Evolutionary conservation across 2,113 vertebrate genomes (phyloP).

Genomic region (Alosa alosa): DNA sequence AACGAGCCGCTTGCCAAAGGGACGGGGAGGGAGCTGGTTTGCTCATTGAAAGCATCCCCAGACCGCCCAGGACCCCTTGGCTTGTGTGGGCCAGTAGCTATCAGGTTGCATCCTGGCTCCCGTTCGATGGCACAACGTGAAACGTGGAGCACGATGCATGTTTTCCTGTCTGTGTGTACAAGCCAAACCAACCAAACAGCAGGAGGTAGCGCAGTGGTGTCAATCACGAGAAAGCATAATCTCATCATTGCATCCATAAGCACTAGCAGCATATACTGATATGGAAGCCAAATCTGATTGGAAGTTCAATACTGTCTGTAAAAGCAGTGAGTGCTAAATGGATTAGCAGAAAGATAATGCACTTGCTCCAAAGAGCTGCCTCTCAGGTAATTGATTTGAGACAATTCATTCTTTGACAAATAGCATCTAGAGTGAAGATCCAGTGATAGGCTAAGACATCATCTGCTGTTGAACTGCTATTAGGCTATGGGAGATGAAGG

Average conservation of each 20-base stretch:
- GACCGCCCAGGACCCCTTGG: neutral
- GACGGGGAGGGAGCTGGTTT: conserved; percentile 24
- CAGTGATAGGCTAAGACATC: neutral
- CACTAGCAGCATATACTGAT: conserved; percentile 27
- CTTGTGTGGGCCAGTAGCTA: conserved; percentile 7
- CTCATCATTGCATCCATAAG: conserved; percentile 36
- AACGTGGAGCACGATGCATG: neutral
- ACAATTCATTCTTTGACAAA: conserved; percentile 45
- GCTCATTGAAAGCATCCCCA: conserved; percentile 25
- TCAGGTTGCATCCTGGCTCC: conserved; percentile 35
- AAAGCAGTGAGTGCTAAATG: conserved; percentile 26
- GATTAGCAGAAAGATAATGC: conserved; percentile 33
- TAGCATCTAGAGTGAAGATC: conserved; percentile 21
- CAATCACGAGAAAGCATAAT: conserved; percentile 21
- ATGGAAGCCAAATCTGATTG: conserved; percentile 27
- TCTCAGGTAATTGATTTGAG: conserved; percentile 43
- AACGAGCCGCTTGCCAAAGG: conserved; percentile 27
- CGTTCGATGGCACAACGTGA: conserved; percentile 10
- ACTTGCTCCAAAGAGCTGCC: conserved; percentile 24
- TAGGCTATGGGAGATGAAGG: neutral
- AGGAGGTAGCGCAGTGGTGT: neutral
- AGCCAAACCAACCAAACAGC: conserved; percentile 9
- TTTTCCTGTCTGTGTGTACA: neutral
- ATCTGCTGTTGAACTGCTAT: neutral
- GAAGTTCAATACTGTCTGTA: conserved; percentile 17